These are phyloP conservation scores for Drosophila sturtevanti DNA, from an alignment of 1,140 invertebrate genomes.

Conservation along the genomic window DNA sequence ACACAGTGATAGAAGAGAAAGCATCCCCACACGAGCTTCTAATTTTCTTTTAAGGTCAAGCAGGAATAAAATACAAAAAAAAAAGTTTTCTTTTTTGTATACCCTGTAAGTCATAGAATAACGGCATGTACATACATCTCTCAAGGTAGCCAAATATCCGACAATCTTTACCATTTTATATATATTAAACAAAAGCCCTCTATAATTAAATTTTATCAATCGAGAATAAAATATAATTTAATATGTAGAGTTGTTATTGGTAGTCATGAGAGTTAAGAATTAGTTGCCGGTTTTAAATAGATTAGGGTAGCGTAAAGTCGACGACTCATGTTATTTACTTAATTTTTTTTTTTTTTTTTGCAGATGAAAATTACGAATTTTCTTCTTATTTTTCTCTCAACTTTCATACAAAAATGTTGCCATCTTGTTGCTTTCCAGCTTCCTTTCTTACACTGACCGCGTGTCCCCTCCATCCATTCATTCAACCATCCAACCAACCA, in stretches of 20 bases:
- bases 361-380: constrained; percentile 80
- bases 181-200: too few relatives aligned
- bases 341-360: constrained; percentile 44
- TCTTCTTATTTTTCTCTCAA: constrained; percentile 77
- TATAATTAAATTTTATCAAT: too few relatives aligned
- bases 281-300: neutral
- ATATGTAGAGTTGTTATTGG: too few relatives aligned
- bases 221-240: too few relatives aligned
- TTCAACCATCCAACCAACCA: too few relatives aligned
- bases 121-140: neutral
- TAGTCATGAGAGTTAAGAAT: too few relatives aligned
- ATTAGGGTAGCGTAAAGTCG: neutral
- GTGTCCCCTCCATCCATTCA: constrained; percentile 2
- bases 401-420: constrained; percentile 66
- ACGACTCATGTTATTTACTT: neutral
- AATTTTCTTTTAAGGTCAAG: constrained; percentile 75
- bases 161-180: too few relatives aligned
- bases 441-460: constrained; percentile 39
- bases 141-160: too few relatives aligned
- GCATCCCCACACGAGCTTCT: constrained; percentile 60
- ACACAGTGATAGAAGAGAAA: constrained; percentile 31
- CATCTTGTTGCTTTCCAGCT: constrained; percentile 66
- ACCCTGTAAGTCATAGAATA: neutral
- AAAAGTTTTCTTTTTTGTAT: constrained; percentile 33
- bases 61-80: constrained; percentile 70